A percentile compares a stretch with the other conserved stretches of the same genome.
These are phyloP conservation scores for Lamellibrachia satsuma DNA, from an alignment of 2,888 invertebrate genomes.

Conservation along the genomic window DNA sequence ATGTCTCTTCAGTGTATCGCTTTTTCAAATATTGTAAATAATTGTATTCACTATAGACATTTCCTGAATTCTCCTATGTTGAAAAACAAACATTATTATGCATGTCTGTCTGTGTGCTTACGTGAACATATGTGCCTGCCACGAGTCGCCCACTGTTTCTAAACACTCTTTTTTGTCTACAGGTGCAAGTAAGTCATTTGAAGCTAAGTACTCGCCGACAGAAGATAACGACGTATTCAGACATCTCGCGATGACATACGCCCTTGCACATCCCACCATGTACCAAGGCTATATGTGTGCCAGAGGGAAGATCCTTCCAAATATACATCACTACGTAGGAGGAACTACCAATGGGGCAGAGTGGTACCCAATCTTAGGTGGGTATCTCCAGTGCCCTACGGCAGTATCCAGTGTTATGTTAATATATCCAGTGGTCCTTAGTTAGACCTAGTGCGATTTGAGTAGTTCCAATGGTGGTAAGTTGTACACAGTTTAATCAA, in stretches of 20 bases:
- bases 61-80: too few species aligned
- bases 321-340: neutral
- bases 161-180: neutral
- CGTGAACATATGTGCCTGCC: neutral
- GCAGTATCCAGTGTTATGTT: neutral
- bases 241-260: slow-evolving; percentile 80
- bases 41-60: too few species aligned
- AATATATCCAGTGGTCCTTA: slow-evolving; percentile 92
- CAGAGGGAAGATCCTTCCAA: neutral
- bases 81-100: too few species aligned
- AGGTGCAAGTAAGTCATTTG: neutral
- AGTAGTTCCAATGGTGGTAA: neutral
- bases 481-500: too few species aligned
- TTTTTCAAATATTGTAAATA: too few species aligned
- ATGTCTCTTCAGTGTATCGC: too few species aligned
- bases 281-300: slow-evolving; percentile 46
- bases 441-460: slow-evolving; percentile 85
- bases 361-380: slow-evolving; percentile 85
- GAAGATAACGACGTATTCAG: slow-evolving; percentile 87
- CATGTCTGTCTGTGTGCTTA: too few species aligned
- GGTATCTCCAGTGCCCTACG: neutral
- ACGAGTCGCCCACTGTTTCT: neutral
- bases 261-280: slow-evolving; percentile 81
- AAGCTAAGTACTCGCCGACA: neutral
- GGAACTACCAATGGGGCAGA: slow-evolving; percentile 92